Conservation (phyloP, 1,140 invertebrate genomes). For the Capitella teleta region DNA sequence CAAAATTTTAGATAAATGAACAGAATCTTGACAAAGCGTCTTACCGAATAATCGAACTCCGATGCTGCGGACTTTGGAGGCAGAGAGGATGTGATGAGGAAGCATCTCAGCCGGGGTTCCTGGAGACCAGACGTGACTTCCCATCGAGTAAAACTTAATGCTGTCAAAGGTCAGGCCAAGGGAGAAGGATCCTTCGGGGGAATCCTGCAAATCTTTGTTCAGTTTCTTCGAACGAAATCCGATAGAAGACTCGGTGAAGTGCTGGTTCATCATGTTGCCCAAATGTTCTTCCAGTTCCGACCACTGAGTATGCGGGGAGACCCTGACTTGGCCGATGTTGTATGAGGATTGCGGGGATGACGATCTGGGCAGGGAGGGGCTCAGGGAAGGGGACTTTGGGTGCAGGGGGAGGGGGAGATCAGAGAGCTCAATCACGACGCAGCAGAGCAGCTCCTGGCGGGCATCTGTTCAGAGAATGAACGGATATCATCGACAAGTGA, state of each 20-base stretch:
- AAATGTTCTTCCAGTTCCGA: slow-evolving; percentile 21
- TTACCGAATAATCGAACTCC: slow-evolving; percentile 24
- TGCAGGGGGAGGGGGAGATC: too few relatives aligned
- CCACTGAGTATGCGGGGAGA: slow-evolving; percentile 23
- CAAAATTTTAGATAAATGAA: not conserved
- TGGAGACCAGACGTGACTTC: slow-evolving; percentile 22
- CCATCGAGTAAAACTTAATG: slow-evolving; percentile 16
- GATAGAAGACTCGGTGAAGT: slow-evolving; percentile 22
- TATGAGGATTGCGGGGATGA: too few relatives aligned
- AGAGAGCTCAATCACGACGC: too few relatives aligned
- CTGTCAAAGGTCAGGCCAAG: slow-evolving; percentile 23
- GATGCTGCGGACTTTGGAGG: slow-evolving; percentile 14
- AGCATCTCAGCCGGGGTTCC: slow-evolving; percentile 18
- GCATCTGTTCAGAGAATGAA: too few relatives aligned
- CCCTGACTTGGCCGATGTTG: slow-evolving; percentile 20
- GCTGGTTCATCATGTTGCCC: slow-evolving; percentile 16
- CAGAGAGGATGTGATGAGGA: slow-evolving; percentile 23
- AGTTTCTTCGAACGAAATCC: slow-evolving; percentile 28
- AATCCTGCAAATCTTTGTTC: slow-evolving; percentile 20
- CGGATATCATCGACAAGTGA: too few relatives aligned
- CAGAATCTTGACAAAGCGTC: slow-evolving; percentile 2
- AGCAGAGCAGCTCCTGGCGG: too few relatives aligned
- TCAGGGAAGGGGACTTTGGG: too few relatives aligned
- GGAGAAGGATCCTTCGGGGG: slow-evolving; percentile 16
- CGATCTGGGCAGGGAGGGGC: too few relatives aligned